These are phyloP conservation scores for Loripinus fragilis DNA, from an alignment of 2,888 invertebrate genomes.

Conservation along the genomic window DNA sequence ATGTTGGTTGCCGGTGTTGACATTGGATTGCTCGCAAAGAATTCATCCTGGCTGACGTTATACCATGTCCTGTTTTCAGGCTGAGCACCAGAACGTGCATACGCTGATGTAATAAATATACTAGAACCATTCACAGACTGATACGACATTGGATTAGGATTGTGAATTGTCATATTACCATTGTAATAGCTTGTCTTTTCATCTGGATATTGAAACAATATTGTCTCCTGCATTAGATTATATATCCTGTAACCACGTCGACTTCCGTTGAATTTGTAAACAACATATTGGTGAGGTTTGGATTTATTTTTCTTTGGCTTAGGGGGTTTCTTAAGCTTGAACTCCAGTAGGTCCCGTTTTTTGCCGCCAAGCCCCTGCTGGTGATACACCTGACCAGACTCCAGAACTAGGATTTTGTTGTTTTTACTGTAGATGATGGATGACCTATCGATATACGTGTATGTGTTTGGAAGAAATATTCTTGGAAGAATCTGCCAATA, in stretches of 20 bases:
- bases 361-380: not conserved
- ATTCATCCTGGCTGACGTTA: not conserved
- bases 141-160: constrained; percentile 12
- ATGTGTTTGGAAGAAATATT: not conserved
- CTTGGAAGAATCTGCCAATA: not conserved
- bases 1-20: not conserved
- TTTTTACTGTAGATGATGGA: not conserved
- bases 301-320: not conserved
- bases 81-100: not conserved
- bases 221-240: not conserved
- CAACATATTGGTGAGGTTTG: not conserved
- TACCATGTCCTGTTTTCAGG: not conserved
- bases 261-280: not conserved
- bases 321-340: not conserved
- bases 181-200: constrained; percentile 7
- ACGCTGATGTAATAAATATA: constrained; percentile 14
- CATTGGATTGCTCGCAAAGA: too few relatives aligned
- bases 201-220: not conserved
- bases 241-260: not conserved
- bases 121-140: not conserved
- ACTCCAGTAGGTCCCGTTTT: not conserved
- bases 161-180: constrained; percentile 8
- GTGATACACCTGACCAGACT: not conserved
- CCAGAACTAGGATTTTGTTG: not conserved
- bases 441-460: not conserved